These are phyloP conservation scores for Megaceryle torquata DNA, from an alignment of 2,113 vertebrate species.

Conservation along the genomic window DNA sequence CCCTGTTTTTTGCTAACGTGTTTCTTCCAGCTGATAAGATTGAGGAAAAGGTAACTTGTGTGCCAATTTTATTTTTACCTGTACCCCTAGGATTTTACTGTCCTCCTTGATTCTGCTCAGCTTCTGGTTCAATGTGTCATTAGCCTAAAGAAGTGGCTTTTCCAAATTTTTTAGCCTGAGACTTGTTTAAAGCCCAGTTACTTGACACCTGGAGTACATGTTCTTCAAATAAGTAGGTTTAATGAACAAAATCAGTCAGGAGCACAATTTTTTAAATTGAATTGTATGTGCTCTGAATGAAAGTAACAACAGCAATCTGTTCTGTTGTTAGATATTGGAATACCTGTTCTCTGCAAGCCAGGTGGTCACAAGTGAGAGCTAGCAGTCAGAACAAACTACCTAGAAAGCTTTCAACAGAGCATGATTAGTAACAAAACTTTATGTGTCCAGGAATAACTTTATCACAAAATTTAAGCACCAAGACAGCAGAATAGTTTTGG, in stretches of 20 bases:
- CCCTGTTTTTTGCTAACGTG: too few relatives aligned
- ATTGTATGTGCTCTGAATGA: neutral
- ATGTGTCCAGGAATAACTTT: neutral
- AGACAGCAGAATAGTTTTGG: neutral
- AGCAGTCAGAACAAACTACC: neutral
- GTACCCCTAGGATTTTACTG: too few relatives aligned
- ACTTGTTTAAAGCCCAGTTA: neutral
- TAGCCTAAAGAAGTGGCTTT: neutral
- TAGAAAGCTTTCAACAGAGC: neutral
- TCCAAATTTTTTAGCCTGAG: neutral
- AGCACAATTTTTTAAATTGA: neutral
- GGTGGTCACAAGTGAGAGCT: neutral
- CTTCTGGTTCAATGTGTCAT: too few relatives aligned
- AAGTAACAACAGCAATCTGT: neutral
- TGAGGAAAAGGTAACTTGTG: too few relatives aligned
- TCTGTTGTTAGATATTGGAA: neutral
- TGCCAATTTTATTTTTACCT: too few relatives aligned
- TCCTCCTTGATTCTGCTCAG: too few relatives aligned
- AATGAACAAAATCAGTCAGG: neutral
- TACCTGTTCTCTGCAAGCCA: neutral
- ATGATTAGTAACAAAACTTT: neutral
- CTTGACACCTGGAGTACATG: neutral
- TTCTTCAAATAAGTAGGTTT: neutral
- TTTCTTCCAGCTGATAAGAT: too few relatives aligned
- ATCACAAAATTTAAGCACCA: neutral